Percentiles rank a stretch among this genome's conserved stretches.
These are phyloP conservation scores for Synanthedon tipuliformis DNA, from an alignment of 2,888 invertebrate species.

Conservation along the genomic window DNA sequence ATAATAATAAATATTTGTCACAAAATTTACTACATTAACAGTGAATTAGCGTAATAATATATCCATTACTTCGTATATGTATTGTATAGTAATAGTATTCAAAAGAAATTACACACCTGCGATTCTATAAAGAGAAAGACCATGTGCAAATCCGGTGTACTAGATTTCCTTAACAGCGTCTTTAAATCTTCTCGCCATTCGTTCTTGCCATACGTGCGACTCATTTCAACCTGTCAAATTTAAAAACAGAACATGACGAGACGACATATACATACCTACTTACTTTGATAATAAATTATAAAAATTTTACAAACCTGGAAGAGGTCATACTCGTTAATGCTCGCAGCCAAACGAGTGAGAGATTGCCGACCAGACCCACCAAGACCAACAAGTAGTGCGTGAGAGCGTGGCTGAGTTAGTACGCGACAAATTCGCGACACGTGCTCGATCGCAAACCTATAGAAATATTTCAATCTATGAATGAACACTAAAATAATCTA, in stretches of 20 bases:
- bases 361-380: slow-evolving; percentile 96
- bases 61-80: too few relatives aligned
- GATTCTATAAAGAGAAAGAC: slow-evolving; percentile 93
- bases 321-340: slow-evolving; percentile 93
- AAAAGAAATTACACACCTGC: slow-evolving; percentile 68
- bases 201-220: slow-evolving; percentile 81
- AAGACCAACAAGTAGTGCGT: slow-evolving; percentile 90
- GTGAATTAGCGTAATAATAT: neutral
- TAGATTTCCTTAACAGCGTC: slow-evolving; percentile 80
- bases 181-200: slow-evolving; percentile 96
- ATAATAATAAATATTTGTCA: neutral
- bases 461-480: too few relatives aligned
- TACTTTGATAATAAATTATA: neutral
- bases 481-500: too few relatives aligned
- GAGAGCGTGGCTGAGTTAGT: slow-evolving; percentile 91
- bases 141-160: slow-evolving; percentile 86
- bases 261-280: neutral
- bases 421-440: slow-evolving; percentile 91
- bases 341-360: slow-evolving; percentile 86
- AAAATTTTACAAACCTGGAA: slow-evolving; percentile 60
- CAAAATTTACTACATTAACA: neutral
- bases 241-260: neutral
- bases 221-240: slow-evolving; percentile 84
- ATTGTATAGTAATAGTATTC: too few relatives aligned
- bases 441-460: slow-evolving; percentile 93